Base-by-base conservation (phyloP, 2,113 vertebrate species). In the Drymodes brunneopygia region DNA sequence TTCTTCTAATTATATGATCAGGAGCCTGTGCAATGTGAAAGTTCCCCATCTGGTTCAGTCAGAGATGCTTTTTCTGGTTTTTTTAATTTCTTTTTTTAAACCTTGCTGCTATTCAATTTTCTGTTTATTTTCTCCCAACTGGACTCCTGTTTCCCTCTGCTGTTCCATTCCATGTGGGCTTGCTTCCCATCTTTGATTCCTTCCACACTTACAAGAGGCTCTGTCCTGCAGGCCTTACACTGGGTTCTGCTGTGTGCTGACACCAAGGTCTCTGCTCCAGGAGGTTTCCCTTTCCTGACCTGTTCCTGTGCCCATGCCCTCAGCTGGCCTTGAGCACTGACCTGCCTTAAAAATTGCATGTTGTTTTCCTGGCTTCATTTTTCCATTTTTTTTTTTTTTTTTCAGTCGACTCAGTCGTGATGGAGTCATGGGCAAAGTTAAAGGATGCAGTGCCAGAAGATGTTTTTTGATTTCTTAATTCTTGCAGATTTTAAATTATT, bases 371-470 rank as follows among this genome's bases (percentile, higher is more conserved):
- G 45, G 20, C 8, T 28, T 72, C 1, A 1, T 64, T 72, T 20
- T 35, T 15, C 2, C 1, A 3, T 9, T 35, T 27, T 50, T 4
- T 9, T 38, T 53, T 11, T 51, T 35, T 25, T 36, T 6, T 17
- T 28, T 6, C 2, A 5, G 11, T 69, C 64, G 19, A n/a, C 20
- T 60, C 2, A 0, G 7, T 51, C 0, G 0, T 44, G 36, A 38
- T 31, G 6, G 54, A 38, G 15, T 14, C 17, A 33, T 44, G 27
- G 73, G 7, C 29, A 60, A 81, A 72, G 40, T 48, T 81, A 45
- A 74, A 81, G 11, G 33, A 44, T n/a, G 29, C 42, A 70, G 56
- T 21, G 62, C 56, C 48, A 53, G 36, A 81, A 60, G 58, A 48
- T 53, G 10, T 31, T 40, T 44, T 29, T 69, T 23, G 27, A 38